Evolutionary conservation across 2,888 invertebrate species (phyloP), one percentile per base, ranked within the genome.

Genomic region (Pachymerium ferrugineum): DNA sequence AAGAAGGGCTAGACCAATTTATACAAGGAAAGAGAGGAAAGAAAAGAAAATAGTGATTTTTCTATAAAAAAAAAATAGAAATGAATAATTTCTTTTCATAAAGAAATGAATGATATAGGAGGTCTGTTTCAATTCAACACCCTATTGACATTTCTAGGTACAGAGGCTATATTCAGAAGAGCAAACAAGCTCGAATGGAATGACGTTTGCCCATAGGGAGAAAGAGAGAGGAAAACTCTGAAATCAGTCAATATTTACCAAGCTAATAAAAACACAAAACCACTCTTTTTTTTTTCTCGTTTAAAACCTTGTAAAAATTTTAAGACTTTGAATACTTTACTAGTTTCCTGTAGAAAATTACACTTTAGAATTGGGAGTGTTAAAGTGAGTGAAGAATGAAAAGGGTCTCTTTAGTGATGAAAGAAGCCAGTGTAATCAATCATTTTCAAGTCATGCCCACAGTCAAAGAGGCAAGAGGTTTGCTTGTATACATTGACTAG

Each of bases 1-100:
- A 62, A 62, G 28, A 12, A 25, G 62, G 62, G 28, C 62, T 22
- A 62, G 28, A 62, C 62, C 62, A 62, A 62, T 62, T 62, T 62
- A 62, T 28, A 62, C 62, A 62, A 28, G 1, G 10, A 19, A 54
- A 22, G 47, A 54, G 19, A 54, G 19, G 10, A 62, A 14, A 62
- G 62, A 62, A 28, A 62, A 62, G 25, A 62, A 62, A 62, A 62
- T 62, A 25, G 12, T 12, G 12, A 54, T 10, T 47, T 14, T 6
- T 14, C 10, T n/a, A 10, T 5, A 3, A 28, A 62, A 62, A 25
- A 25, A 6, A 5, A 25, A 25, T 4, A 22, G 10, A 62, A 62
- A 25, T 62, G 62, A 28, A 62, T 3, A 28, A 5, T 16, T 5
- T n/a, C n/a, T n/a, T n/a, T n/a, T n/a, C n/a, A n/a, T n/a, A n/a